Base-by-base conservation (phyloP, 2,797 vertebrate species). In the Channa striata region DNA sequence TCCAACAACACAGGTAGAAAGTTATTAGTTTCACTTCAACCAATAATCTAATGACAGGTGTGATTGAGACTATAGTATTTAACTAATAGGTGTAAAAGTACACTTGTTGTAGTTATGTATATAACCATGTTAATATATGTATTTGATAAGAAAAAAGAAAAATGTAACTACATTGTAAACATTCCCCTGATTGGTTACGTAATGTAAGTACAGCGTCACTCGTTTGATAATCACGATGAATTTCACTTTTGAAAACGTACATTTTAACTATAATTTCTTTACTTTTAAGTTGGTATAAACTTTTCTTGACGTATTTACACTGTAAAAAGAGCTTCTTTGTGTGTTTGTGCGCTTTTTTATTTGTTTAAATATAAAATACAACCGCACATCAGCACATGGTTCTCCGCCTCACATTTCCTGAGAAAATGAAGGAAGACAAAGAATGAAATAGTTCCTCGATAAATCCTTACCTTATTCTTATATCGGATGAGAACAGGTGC, bases 401-500 rank as follows among this genome's bases (percentile, higher is more conserved):
- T 57, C 57, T n/a, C 13, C 47, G 20, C 48, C 40, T 36, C 51
- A 46, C 12, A 30, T 53, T 63, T 10, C 49, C 42, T 12, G 59
- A 19, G 40, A 60, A 72, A 39, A 71, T 43, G 16, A 57, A 34
- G 59, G 9, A 46, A 46, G 66, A 59, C 54, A 57, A 61, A 75
- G 34, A 44, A 57, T 23, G 2, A 69, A 85, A 85, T 72, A 50
- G 37, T 37, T 42, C 60, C 49, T 17, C 33, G 9, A 74, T 65
- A 34, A 80, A 76, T 63, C 59, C 88, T 87, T 90, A 92, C 88
- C 90, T 91, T 91, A 61, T 71, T 81, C 59, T 78, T 12, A 49
- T 85, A 69, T 85, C 83, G 87, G 89, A 70, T 83, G 84, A 82
- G 72, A 84, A 84, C 87, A 91, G 87, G 91, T 92, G 91, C 81